phyloP scores from a whole-genome alignment of 2,888 invertebrate genomes.

The Sinohyriopsis cumingii region DNA sequence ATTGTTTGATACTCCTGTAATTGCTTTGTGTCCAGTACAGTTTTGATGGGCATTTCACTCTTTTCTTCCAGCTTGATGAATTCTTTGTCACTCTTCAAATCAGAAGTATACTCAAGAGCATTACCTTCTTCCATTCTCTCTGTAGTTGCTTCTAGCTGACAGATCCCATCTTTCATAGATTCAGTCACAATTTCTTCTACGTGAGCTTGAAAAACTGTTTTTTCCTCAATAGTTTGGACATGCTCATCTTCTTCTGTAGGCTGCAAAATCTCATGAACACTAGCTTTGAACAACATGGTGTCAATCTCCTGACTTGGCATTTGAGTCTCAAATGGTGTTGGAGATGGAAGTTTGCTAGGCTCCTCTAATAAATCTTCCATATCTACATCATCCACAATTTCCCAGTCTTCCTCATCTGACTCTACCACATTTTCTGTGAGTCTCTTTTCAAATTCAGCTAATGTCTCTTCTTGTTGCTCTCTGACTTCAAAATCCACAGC shows the following conservation, averaged over 20 bases:
- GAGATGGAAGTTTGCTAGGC: conserved; percentile 32
- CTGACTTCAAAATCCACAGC: conserved; percentile 2
- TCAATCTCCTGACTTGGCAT: background rate
- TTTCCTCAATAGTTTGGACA: background rate
- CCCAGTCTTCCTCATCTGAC: conserved; percentile 45
- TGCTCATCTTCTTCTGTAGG: background rate
- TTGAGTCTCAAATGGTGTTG: conserved; percentile 4
- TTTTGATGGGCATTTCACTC: no score
- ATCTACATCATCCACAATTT: conserved; percentile 48
- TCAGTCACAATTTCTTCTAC: background rate
- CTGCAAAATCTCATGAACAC: background rate
- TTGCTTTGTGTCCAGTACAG: no score
- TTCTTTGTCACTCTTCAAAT: no score
- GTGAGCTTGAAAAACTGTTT: background rate
- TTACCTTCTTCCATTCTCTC: no score
- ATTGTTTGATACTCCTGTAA: no score
- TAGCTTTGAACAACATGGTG: background rate
- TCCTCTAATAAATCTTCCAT: conserved; percentile 22
- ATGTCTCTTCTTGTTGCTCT: conserved; percentile 3
- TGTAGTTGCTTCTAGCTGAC: no score
- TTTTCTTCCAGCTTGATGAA: no score
- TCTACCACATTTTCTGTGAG: conserved; percentile 6
- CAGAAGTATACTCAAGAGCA: no score
- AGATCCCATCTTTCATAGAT: no score
- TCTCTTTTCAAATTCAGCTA: conserved; percentile 5